phyloP scores from a whole-genome alignment of 2,888 invertebrate species.

The Meteorus cinctellus region DNA sequence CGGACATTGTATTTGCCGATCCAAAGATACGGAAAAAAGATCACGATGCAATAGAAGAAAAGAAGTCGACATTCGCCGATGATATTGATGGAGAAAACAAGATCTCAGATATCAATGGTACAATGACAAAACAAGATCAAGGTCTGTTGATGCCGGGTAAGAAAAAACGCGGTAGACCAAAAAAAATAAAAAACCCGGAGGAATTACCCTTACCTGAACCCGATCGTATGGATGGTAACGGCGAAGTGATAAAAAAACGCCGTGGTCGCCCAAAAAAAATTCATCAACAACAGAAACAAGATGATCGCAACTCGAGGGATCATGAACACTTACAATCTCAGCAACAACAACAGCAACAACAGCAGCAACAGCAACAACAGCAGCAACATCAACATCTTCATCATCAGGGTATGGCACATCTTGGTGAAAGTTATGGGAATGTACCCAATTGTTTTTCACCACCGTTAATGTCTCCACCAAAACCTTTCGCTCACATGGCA shows the following conservation, averaged over 20 bases:
- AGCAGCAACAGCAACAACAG: conserved; percentile 48
- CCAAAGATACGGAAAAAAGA: conserved; percentile 77
- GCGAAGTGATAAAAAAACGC: conserved; percentile 87
- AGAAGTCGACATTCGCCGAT: conserved; percentile 62
- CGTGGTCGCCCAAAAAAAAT: conserved; percentile 92
- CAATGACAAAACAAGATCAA: conserved; percentile 63
- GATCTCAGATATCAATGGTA: conserved; percentile 65
- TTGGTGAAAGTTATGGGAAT: conserved; percentile 64
- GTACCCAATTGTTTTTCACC: conserved; percentile 69
- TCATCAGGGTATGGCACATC: conserved; percentile 61
- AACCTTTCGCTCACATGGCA: conserved; percentile 70
- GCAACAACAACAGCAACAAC: conserved; percentile 58
- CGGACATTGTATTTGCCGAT: conserved; percentile 89
- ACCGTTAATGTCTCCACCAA: conserved; percentile 69
- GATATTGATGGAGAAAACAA: conserved; percentile 66
- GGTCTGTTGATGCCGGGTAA: conserved; percentile 79
- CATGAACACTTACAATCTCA: conserved; percentile 63
- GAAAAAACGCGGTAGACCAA: conserved; percentile 93
- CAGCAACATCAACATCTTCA: conserved; percentile 59
- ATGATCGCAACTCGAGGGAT: conserved; percentile 67
- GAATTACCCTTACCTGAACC: conserved; percentile 76
- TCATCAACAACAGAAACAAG: conserved; percentile 72
- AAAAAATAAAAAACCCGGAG: conserved; percentile 85
- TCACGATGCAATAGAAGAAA: conserved; percentile 63
- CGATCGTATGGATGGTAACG: conserved; percentile 72